Base-by-base conservation (phyloP, 2,888 invertebrate genomes). In the Brachyptera risi region DNA sequence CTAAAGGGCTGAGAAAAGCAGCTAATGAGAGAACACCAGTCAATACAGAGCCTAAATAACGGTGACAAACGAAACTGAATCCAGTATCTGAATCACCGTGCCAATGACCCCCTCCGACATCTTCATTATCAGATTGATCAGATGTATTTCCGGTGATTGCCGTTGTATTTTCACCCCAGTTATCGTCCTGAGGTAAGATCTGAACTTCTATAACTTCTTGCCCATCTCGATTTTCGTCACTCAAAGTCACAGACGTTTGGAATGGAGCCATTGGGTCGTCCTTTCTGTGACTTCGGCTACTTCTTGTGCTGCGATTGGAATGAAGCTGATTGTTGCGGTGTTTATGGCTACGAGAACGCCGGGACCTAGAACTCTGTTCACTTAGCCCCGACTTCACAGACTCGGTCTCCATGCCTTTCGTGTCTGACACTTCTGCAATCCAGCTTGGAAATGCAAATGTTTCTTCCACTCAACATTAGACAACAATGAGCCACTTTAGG, bases 121-220 rank as follows among this genome's bases (percentile, higher is more conserved):
- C 95, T 74, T 93, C 88, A 0, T 95, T 96, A 68, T 92, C 91
- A 2, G 94, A 96, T 69, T 94, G 93, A 73, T 96, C 97, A 0
- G 94, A 96, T 1, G 96, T 96, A 71, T 96, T 96, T 9, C 96
- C 96, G 0, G 97, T 97, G 31, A 97, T 88, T 1, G 96, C 96
- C 0, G 97, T 97, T 0, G 96, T 96, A 71, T 94, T 96, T 75
- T 97, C 97, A n/a, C 94, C 96, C 97, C 97, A 97, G 75, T 96
- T 96, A 72, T 97, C 97, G 77, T 97, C 97, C 78, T 75, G 78
- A 0, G 95, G 95, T 61, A 96, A 77, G 67, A 96, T 96, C 78
- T 96, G 96, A 37, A 96, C 96, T 78, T 96, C 96, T 54, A 96
- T 95, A 11, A 94, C 90, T 76, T 95, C 94, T 72, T 92, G 92